These are phyloP conservation scores for Agapornis roseicollis DNA, from an alignment of 2,113 vertebrate species.

Conservation along the genomic window DNA sequence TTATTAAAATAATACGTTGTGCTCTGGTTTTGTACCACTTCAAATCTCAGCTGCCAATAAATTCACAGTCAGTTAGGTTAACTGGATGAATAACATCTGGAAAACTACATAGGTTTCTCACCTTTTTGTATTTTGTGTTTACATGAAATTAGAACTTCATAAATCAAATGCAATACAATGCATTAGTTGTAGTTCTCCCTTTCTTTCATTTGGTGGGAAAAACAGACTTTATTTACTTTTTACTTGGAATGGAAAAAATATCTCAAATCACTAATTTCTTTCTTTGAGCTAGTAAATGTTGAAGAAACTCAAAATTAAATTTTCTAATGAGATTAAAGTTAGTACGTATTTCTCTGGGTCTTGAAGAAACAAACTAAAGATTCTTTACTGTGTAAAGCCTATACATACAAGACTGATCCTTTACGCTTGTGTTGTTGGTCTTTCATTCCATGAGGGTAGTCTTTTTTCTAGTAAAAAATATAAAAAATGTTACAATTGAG, in stretches of 20 bases:
- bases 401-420: neutral
- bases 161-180: neutral
- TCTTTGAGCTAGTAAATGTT: neutral
- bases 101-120: conserved; percentile 17
- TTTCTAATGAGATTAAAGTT: neutral
- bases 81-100: conserved; percentile 11
- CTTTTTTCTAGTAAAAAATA: neutral
- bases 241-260: neutral
- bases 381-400: neutral
- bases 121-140: neutral
- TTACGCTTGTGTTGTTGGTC: neutral
- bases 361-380: neutral
- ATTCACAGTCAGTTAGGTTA: conserved; percentile 66
- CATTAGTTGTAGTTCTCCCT: neutral
- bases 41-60: conserved; percentile 55
- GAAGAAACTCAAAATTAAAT: neutral
- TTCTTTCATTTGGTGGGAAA: neutral
- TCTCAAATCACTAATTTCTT: neutral
- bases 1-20: conserved; percentile 71
- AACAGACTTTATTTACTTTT: neutral
- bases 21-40: conserved; percentile 41
- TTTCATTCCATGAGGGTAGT: neutral
- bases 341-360: neutral
- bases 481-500: neutral
- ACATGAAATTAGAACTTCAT: conserved; percentile 16